Conservation (phyloP, 2,113 vertebrate species). For the Otis tarda region DNA sequence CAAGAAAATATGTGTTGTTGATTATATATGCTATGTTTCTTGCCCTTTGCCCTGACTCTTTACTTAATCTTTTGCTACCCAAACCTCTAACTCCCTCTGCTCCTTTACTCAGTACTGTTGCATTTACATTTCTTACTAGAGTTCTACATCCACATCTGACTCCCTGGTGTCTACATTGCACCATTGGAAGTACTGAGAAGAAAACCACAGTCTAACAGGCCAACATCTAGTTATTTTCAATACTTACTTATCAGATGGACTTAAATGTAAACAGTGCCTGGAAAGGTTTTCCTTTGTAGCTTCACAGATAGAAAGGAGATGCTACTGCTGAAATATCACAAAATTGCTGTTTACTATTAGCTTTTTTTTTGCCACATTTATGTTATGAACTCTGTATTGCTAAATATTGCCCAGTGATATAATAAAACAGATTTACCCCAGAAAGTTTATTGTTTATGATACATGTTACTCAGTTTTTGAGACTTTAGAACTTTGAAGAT, state of each 20-base stretch:
- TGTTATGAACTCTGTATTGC: background rate
- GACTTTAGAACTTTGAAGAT: background rate
- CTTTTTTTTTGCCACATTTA: background rate
- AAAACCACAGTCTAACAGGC: background rate
- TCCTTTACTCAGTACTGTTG: background rate
- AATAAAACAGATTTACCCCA: background rate
- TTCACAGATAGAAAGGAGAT: background rate
- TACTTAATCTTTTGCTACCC: background rate
- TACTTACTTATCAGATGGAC: background rate
- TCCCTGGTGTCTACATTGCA: background rate
- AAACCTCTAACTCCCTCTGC: background rate
- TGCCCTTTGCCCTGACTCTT: background rate
- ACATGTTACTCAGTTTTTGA: background rate
- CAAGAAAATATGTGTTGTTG: background rate
- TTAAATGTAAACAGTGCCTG: background rate
- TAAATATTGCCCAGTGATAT: background rate
- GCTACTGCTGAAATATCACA: background rate
- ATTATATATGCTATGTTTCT: background rate
- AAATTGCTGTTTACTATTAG: background rate
- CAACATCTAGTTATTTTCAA: background rate
- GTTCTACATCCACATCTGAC: background rate
- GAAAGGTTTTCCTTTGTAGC: background rate
- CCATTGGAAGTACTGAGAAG: background rate
- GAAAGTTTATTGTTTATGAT: background rate
- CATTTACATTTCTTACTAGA: background rate